A percentile compares a stretch with the other conserved stretches of the same genome.
Evolutionary conservation across 2,113 vertebrate species (phyloP).

Genomic region (Tetrax tetrax): DNA sequence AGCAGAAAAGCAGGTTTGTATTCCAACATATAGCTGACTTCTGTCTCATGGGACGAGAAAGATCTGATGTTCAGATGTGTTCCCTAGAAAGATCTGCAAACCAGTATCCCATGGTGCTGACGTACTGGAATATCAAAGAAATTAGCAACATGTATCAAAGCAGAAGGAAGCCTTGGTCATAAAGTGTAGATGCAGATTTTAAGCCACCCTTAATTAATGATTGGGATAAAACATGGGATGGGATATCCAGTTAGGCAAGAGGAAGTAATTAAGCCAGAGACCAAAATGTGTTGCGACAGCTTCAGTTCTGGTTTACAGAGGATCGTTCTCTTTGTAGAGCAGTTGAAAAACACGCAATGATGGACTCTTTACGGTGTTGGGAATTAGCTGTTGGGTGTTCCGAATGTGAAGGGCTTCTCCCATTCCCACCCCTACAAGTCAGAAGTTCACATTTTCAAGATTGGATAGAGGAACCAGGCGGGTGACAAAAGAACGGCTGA

Average conservation of each 20-base stretch:
- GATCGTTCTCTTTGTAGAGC: background rate
- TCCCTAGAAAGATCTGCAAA: background rate
- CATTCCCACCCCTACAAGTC: background rate
- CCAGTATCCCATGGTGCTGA: background rate
- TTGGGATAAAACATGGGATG: background rate
- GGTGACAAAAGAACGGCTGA: background rate
- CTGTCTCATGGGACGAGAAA: background rate
- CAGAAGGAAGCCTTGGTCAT: background rate
- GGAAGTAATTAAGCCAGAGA: background rate
- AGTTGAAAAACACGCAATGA: background rate
- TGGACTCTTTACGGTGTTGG: accelerated
- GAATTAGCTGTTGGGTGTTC: background rate
- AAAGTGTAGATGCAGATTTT: background rate
- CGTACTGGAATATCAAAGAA: conserved; percentile 10
- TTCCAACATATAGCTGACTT: background rate
- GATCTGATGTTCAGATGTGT: background rate
- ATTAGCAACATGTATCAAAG: background rate
- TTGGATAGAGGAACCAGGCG: background rate
- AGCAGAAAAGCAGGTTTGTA: background rate
- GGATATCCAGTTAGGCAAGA: background rate
- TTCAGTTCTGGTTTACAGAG: background rate
- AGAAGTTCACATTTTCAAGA: background rate
- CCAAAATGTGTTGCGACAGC: background rate
- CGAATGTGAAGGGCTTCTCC: background rate
- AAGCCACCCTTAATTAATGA: background rate